Percentiles rank a stretch among this genome's conserved stretches.
phyloP scores from a whole-genome alignment of 2,797 vertebrate genomes.

The Macropus fuliginosus region DNA sequence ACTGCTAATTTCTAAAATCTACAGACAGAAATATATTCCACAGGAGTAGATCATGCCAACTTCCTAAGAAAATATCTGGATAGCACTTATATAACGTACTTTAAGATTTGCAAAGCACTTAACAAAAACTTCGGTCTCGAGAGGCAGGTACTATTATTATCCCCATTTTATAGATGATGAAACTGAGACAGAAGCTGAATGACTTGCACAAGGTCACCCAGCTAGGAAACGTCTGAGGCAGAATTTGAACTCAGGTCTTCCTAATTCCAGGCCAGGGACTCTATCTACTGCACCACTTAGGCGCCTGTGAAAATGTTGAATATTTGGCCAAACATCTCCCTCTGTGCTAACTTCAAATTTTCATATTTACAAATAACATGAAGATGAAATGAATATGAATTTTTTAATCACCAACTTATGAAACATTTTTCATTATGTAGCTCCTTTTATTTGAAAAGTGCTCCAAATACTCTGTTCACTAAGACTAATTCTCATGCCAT shows the following conservation, averaged over 20 bases:
- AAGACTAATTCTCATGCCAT: neutral
- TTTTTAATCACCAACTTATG: neutral
- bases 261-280: neutral
- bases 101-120: neutral
- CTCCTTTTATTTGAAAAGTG: neutral
- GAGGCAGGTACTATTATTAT: neutral
- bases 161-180: neutral
- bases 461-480: neutral
- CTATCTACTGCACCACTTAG: neutral
- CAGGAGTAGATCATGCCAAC: constrained; percentile 4
- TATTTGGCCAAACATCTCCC: neutral
- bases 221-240: neutral
- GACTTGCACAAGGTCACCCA: neutral
- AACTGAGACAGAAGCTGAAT: neutral
- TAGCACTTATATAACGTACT: neutral
- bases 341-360: neutral
- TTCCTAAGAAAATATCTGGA: constrained; percentile 24
- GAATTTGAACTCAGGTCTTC: neutral
- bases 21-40: constrained; percentile 28
- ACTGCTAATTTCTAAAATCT: constrained; percentile 21
- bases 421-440: neutral
- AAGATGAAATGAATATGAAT: neutral
- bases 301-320: neutral
- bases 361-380: neutral
- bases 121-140: neutral